Evolutionary conservation across 2,113 vertebrate genomes (phyloP), one percentile per base, ranked within the genome.

Genomic region (Smithornis capensis): DNA sequence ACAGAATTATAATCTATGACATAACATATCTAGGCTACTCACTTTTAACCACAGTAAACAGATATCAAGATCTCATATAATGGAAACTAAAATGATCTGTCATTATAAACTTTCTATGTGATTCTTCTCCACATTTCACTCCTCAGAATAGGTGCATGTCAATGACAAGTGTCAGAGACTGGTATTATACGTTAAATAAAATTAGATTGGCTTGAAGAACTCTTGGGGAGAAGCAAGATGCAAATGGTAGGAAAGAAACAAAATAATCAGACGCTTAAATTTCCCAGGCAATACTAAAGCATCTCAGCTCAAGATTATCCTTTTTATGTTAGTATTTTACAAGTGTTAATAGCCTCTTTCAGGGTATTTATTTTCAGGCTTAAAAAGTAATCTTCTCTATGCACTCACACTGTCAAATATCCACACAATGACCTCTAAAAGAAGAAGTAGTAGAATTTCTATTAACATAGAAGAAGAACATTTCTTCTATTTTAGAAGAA

Each of bases 251-350:
- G 63, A 93, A 57, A 93, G 53, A 84, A 94, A 75, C 21, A 68
- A 84, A 83, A 71, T 50, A 56, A 59, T 35, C 44, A 76, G 70
- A 92, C 64, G 40, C 57, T 76, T 90, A 77, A 60, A 83, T 68
- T 68, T 92, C 17, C 31, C 24, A 13, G 27, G 56, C 23, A 69
- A 69, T 45, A 55, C 8, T 56, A 40, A 84, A 81, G 28, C 19
- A 85, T 53, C n/a, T 89, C 71, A 62, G 31, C 45, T 70, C n/a
- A 85, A 91, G 75, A 82, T 93, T 86, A 94, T 90, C 70, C 50
- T 80, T 76, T 94, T 73, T 19, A 76, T 62, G 55, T 81, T 73
- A 67, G 45, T 35, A 89, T 94, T 94, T 85, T 85, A 73, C 65
- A 95, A 69, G 49, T 44, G 12, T 53, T 91, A 93, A 93, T 76